phyloP scores from a whole-genome alignment of 2,888 invertebrate genomes.

The Cremastinae sp. region DNA sequence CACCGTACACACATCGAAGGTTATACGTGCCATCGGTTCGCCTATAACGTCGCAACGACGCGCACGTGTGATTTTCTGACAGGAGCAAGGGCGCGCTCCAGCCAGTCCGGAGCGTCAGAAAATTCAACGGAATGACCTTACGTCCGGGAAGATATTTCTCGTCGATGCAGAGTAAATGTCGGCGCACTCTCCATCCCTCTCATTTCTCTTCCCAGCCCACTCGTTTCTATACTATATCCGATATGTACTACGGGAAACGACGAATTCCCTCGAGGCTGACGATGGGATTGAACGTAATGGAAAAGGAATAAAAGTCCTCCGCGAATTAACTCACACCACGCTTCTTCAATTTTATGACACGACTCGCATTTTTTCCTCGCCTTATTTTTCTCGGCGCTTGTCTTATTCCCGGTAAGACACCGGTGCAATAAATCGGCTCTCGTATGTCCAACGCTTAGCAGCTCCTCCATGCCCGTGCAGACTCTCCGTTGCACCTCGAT shows the following conservation, averaged over 20 bases:
- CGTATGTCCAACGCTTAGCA: background rate
- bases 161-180: conserved; percentile 4
- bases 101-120: background rate
- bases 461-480: background rate
- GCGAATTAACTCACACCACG: conserved; percentile 48
- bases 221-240: conserved; percentile 45
- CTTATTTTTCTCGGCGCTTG: background rate
- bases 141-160: background rate
- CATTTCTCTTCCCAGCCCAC: background rate
- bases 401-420: background rate
- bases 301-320: conserved; percentile 51
- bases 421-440: background rate
- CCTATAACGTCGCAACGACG: conserved; percentile 58
- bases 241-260: conserved; percentile 56
- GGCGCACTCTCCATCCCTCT: too few species aligned
- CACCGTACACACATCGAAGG: conserved; percentile 43
- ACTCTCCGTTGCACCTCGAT: conserved; percentile 18
- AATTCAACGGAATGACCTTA: background rate
- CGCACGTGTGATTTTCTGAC: background rate
- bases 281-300: conserved; percentile 57
- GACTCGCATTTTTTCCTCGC: conserved; percentile 7
- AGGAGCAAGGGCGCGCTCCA: conserved; percentile 13
- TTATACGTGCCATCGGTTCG: conserved; percentile 68
- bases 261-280: conserved; percentile 53
- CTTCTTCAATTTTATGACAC: conserved; percentile 40